Percentiles rank a stretch among this genome's conserved stretches.
Evolutionary conservation across 1,140 invertebrate species (phyloP).

Genomic region (Homalodisca vitripennis): DNA sequence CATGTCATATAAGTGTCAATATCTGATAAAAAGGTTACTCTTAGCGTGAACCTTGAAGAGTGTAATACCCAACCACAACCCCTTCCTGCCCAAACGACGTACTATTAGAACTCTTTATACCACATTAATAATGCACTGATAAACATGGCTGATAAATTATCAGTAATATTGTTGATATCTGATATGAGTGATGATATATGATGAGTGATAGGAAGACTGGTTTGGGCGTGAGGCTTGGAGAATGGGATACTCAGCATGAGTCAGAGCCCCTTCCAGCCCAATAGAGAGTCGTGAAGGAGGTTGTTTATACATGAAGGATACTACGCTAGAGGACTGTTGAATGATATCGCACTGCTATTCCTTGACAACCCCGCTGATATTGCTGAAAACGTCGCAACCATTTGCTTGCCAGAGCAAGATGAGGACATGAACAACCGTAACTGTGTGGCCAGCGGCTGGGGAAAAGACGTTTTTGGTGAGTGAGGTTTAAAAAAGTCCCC

Average conservation of each 20-base stretch:
- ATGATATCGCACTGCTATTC: slow-evolving; percentile 53
- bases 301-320: slow-evolving; percentile 49
- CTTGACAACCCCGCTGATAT: slow-evolving; percentile 44
- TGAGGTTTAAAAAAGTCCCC: too few relatives aligned
- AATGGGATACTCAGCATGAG: slow-evolving; percentile 61
- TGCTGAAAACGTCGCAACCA: slow-evolving; percentile 49
- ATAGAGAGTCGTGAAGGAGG: slow-evolving; percentile 50
- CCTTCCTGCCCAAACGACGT: slow-evolving; percentile 56
- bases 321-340: slow-evolving; percentile 45
- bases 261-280: slow-evolving; percentile 55
- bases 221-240: slow-evolving; percentile 52
- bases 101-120: too few relatives aligned
- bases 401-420: slow-evolving; percentile 51
- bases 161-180: too few relatives aligned
- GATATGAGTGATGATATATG: too few relatives aligned
- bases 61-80: slow-evolving; percentile 61
- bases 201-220: neutral
- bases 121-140: too few relatives aligned
- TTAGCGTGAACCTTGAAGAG: slow-evolving; percentile 55
- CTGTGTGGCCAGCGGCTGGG: slow-evolving; percentile 66
- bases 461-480: slow-evolving; percentile 59
- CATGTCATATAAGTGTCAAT: too few relatives aligned
- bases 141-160: too few relatives aligned
- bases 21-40: neutral
- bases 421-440: slow-evolving; percentile 37